These are phyloP conservation scores for Malurus leucopterus DNA, from an alignment of 2,797 vertebrate species.

Conservation along the genomic window DNA sequence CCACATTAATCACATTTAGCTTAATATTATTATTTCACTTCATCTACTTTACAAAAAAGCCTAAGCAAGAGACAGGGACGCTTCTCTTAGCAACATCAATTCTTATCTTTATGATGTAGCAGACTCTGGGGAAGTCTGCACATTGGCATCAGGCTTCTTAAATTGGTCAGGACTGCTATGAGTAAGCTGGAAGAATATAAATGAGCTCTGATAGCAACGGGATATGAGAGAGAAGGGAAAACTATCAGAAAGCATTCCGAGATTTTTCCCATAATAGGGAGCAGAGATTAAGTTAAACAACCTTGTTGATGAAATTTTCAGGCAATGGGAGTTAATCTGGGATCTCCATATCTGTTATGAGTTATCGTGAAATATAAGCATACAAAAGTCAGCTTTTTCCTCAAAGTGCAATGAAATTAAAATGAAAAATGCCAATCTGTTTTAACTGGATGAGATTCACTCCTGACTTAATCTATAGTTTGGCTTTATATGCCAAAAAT, in stretches of 20 bases:
- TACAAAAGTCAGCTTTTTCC: neutral
- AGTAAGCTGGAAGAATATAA: neutral
- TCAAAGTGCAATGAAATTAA: neutral
- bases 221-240: neutral
- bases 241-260: neutral
- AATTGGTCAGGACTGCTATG: neutral
- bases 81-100: neutral
- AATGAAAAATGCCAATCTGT: neutral
- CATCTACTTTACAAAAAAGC: neutral
- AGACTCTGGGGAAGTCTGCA: neutral
- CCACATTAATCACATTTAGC: conserved; percentile 30
- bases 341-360: neutral
- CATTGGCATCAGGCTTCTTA: neutral
- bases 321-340: neutral
- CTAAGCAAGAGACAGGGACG: neutral
- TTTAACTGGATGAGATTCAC: neutral
- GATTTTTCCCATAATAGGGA: neutral
- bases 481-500: neutral
- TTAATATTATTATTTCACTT: conserved; percentile 33
- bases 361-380: neutral
- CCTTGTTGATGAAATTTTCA: neutral
- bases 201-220: neutral
- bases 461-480: neutral
- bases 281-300: neutral
- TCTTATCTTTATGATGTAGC: conserved; percentile 13